Percentiles rank a stretch among this genome's conserved stretches.
phyloP scores from a whole-genome alignment of 2,888 invertebrate species.

The Drosophila nigritarsus region DNA sequence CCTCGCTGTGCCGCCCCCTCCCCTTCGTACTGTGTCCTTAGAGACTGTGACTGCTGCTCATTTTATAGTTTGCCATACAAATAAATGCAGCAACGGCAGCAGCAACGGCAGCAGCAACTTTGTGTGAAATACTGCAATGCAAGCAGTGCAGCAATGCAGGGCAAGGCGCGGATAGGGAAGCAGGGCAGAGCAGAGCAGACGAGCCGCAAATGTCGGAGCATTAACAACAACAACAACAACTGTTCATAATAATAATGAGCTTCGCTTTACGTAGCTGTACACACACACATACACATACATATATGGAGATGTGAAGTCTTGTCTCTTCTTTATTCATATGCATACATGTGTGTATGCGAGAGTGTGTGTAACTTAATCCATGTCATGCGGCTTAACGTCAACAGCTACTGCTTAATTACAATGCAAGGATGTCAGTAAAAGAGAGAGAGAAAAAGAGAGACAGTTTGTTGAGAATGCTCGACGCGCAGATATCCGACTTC shows the following conservation, averaged over 20 bases:
- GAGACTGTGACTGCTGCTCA: slow-evolving; percentile 45
- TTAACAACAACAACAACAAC: slow-evolving; percentile 49
- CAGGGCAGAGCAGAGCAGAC: slow-evolving; percentile 56
- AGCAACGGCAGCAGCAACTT: slow-evolving; percentile 32
- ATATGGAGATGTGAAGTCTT: slow-evolving; percentile 37
- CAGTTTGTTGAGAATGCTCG: background rate
- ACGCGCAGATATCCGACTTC: background rate
- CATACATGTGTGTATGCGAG: slow-evolving; percentile 6
- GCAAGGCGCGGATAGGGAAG: slow-evolving; percentile 43
- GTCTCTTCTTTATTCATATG: slow-evolving; percentile 12
- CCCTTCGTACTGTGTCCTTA: background rate
- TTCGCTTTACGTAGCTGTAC: slow-evolving; percentile 16
- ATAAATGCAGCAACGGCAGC: slow-evolving; percentile 30
- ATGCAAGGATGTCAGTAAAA: slow-evolving; percentile 28
- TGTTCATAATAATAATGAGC: slow-evolving; percentile 63
- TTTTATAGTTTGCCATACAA: slow-evolving; percentile 52
- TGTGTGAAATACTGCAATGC: slow-evolving; percentile 24
- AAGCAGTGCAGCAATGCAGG: background rate
- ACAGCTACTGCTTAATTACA: slow-evolving; percentile 47
- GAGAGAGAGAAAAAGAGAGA: background rate
- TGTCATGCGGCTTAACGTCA: slow-evolving; percentile 20
- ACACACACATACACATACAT: background rate
- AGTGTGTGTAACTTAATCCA: slow-evolving; percentile 23
- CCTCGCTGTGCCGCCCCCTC: slow-evolving; percentile 22
- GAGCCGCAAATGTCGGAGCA: slow-evolving; percentile 51